Evolutionary conservation across 2,113 vertebrate genomes (phyloP).

Genomic region (Zapus hudsonius): DNA sequence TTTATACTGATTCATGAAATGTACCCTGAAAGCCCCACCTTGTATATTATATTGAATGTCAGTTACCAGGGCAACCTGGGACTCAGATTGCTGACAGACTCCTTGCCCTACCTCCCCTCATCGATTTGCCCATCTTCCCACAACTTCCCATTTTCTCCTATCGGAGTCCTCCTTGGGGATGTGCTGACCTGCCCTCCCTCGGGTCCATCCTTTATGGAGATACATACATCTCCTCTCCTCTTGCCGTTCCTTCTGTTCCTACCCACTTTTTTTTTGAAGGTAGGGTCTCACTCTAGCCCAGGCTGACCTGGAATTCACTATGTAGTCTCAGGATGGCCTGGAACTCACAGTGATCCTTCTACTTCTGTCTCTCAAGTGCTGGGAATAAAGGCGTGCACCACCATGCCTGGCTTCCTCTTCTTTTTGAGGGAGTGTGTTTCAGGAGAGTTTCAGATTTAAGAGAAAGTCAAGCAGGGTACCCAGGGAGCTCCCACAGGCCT

Average conservation of each 20-base stretch:
- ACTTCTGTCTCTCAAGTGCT: no score
- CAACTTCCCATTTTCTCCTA: neutral
- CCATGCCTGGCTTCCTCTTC: no score
- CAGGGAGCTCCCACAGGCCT: neutral
- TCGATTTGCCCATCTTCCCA: neutral
- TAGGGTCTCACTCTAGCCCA: no score
- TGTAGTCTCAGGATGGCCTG: no score
- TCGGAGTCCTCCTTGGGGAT: neutral
- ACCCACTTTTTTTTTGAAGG: no score
- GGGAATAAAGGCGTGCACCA: no score
- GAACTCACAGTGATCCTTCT: no score
- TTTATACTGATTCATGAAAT: neutral
- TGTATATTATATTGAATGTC: neutral
- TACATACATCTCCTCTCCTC: neutral
- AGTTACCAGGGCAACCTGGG: rapidly evolving
- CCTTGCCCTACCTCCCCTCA: neutral
- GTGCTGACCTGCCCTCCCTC: neutral
- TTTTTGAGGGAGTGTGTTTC: neutral
- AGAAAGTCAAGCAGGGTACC: neutral
- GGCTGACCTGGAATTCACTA: no score
- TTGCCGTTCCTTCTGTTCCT: no score
- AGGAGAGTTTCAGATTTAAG: neutral
- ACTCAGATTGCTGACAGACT: neutral
- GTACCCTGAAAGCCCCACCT: neutral
- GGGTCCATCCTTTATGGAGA: neutral